A percentile compares a stretch with the other conserved stretches of the same genome.
Evolutionary conservation across 2,888 invertebrate species (phyloP).

Genomic region (Eurois occulta): DNA sequence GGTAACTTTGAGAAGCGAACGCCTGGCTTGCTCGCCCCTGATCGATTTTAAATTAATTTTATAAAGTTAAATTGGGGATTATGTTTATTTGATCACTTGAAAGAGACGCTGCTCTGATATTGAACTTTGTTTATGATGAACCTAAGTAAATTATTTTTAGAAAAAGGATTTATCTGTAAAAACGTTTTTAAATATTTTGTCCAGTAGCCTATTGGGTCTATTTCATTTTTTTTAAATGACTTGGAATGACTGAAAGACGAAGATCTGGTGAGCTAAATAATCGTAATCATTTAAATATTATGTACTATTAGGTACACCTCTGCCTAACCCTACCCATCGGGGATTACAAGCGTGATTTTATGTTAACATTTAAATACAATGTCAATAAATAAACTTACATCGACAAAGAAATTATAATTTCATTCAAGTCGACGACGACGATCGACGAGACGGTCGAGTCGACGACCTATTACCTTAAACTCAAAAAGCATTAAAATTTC

Average conservation of each 20-base stretch:
- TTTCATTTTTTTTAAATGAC: not conserved
- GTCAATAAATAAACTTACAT: not conserved
- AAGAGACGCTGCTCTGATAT: conserved; percentile 63
- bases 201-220: too few relatives aligned
- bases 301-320: too few relatives aligned
- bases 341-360: too few relatives aligned
- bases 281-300: not conserved
- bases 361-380: not conserved
- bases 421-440: not conserved
- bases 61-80: conserved; percentile 90
- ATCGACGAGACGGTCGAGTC: too few relatives aligned
- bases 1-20: conserved; percentile 74
- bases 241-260: not conserved
- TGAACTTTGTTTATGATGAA: conserved; percentile 57
- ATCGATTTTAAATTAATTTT: conserved; percentile 89
- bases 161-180: conserved; percentile 7
- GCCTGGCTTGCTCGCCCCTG: conserved; percentile 83
- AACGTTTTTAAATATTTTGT: not conserved
- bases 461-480: not conserved
- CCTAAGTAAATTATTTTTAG: conserved; percentile 39
- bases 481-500: not conserved
- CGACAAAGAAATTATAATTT: not conserved
- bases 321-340: not conserved
- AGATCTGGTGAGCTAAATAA: not conserved
- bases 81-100: conserved; percentile 83